Percentiles rank a stretch among this genome's conserved stretches.
Conservation (phyloP, 1,140 invertebrate species). For the Conopomorpha cramerella region DNA sequence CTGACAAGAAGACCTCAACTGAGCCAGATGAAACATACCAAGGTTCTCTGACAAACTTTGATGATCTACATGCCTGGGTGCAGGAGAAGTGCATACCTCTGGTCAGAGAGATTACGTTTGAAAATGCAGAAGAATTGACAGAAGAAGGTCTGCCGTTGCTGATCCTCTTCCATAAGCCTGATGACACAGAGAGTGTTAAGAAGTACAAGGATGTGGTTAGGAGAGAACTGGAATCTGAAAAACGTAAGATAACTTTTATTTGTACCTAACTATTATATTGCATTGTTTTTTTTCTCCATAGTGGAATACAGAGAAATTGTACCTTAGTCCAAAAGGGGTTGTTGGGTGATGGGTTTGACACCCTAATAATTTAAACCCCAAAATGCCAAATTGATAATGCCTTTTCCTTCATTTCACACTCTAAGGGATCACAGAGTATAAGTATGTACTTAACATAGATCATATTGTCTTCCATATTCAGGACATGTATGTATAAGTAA, state of each 20-base stretch:
- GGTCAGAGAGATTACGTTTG: conserved; percentile 95
- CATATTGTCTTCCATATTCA: too few relatives aligned
- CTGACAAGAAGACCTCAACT: conserved; percentile 76
- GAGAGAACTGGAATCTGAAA: conserved; percentile 80
- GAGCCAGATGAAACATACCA: conserved; percentile 82
- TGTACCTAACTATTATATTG: too few relatives aligned
- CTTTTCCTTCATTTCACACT: too few relatives aligned
- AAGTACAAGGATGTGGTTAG: conserved; percentile 83
- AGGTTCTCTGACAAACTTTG: conserved; percentile 73
- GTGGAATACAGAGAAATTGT: too few relatives aligned
- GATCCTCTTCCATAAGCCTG: conserved; percentile 92
- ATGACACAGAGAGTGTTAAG: conserved; percentile 86
- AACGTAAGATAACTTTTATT: conserved; percentile 86
- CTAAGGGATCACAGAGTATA: too few relatives aligned
- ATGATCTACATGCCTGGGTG: conserved; percentile 85
- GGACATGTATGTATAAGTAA: too few relatives aligned
- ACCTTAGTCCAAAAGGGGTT: too few relatives aligned
- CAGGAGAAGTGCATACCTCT: conserved; percentile 87
- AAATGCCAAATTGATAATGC: too few relatives aligned
- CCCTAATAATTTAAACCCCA: too few relatives aligned
- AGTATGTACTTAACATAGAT: too few relatives aligned
- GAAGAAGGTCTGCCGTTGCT: conserved; percentile 99
- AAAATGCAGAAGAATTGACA: conserved; percentile 98
- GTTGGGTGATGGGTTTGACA: too few relatives aligned
- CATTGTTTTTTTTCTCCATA: conserved; percentile 10